These are phyloP conservation scores for Sparidentex hasta DNA, from an alignment of 2,797 vertebrate genomes.

Conservation along the genomic window DNA sequence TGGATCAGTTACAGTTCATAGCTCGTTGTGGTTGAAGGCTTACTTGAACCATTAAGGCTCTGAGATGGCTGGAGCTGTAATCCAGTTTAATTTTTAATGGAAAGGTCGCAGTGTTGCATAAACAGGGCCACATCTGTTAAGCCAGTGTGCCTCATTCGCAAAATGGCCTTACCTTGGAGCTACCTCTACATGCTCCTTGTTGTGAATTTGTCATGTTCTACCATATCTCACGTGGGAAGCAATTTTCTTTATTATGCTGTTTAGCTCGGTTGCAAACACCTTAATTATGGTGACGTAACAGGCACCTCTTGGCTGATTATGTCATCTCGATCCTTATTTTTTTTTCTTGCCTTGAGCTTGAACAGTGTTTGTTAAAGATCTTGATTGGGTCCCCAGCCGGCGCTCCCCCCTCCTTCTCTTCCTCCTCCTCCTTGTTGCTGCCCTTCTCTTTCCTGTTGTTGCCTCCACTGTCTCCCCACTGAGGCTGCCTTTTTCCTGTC, in stretches of 20 bases:
- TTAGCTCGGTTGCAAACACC: conserved; percentile 16
- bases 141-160: background rate
- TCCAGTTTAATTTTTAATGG: conserved; percentile 51
- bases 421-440: background rate
- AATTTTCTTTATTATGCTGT: background rate
- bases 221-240: background rate
- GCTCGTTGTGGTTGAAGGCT: conserved; percentile 28
- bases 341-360: conserved; percentile 12
- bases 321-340: conserved; percentile 23
- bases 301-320: conserved; percentile 6
- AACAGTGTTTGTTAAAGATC: conserved; percentile 49
- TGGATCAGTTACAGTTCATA: conserved; percentile 35
- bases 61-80: conserved; percentile 20
- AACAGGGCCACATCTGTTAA: conserved; percentile 5
- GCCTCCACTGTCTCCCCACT: conserved; percentile 48
- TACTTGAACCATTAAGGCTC: conserved; percentile 4
- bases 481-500: conserved; percentile 66
- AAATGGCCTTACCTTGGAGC: background rate
- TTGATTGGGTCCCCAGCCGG: conserved; percentile 49
- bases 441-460: conserved; percentile 64
- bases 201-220: background rate
- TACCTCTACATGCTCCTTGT: background rate
- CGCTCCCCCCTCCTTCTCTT: too few relatives aligned
- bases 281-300: conserved; percentile 17
- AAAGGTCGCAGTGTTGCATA: conserved; percentile 35